Conservation (phyloP, 2,797 vertebrate genomes). For the Valencia hispanica region DNA sequence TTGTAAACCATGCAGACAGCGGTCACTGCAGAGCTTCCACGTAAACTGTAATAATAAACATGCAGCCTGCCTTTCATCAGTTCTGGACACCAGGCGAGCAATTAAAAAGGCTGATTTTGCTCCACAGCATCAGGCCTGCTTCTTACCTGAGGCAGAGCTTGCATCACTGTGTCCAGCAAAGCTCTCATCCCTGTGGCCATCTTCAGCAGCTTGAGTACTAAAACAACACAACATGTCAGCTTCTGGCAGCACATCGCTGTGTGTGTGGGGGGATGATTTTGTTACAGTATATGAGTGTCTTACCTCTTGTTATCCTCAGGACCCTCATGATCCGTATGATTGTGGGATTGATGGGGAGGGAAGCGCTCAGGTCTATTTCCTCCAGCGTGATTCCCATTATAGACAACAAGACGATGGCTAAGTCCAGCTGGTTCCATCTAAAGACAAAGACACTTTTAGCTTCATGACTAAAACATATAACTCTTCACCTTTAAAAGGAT, state of each 20-base stretch:
- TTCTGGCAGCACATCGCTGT: neutral
- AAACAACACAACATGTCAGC: conserved; percentile 51
- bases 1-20: conserved; percentile 29
- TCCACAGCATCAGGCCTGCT: conserved; percentile 15
- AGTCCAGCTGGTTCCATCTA: conserved; percentile 97
- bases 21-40: conserved; percentile 17
- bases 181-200: conserved; percentile 97
- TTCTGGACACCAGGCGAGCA: conserved; percentile 46
- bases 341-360: conserved; percentile 95
- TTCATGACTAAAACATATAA: neutral
- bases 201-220: conserved; percentile 95
- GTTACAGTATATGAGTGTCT: conserved; percentile 24
- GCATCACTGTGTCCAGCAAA: conserved; percentile 95
- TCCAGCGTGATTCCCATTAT: conserved; percentile 96
- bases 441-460: conserved; percentile 11
- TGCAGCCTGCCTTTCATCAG: conserved; percentile 48
- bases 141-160: conserved; percentile 95
- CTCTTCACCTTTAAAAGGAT: neutral
- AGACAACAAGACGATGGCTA: conserved; percentile 93
- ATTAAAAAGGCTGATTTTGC: conserved; percentile 33
- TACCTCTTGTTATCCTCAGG: conserved; percentile 92
- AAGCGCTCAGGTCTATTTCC: conserved; percentile 94
- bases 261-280: neutral
- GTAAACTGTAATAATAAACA: conserved; percentile 49
- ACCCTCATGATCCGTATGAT: conserved; percentile 98